Percentiles rank a stretch among this genome's conserved stretches.
Conservation (phyloP, 2,113 vertebrate genomes). For the Elachura formosa region DNA sequence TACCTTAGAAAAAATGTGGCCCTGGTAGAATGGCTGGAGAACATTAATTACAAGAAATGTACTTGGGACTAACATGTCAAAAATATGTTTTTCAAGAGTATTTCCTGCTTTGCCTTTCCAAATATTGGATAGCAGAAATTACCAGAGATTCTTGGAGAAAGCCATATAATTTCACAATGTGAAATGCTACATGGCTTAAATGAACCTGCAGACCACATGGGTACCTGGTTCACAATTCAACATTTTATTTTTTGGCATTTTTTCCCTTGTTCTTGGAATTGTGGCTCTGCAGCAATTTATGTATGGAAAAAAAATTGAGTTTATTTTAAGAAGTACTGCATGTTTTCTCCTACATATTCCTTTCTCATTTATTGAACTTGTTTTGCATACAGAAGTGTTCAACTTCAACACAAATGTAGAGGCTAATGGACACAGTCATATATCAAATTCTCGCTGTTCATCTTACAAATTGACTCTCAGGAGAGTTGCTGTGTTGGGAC, state of each 20-base stretch:
- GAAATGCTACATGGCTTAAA: not conserved
- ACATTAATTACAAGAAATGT: not conserved
- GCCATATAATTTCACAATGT: not conserved
- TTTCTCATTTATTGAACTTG: not conserved
- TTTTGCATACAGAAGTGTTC: not conserved
- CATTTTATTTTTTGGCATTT: not conserved
- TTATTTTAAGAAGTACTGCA: not conserved
- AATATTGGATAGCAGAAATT: not conserved
- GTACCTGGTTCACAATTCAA: not conserved
- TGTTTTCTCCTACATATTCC: not conserved
- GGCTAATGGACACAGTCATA: not conserved
- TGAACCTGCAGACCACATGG: not conserved
- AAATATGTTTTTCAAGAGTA: not conserved
- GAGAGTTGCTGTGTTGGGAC: not conserved
- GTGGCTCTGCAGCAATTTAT: not conserved
- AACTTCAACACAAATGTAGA: not conserved
- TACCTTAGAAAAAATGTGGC: not conserved
- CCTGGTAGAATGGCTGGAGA: not conserved
- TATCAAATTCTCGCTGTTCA: not conserved
- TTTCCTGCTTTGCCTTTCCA: not conserved
- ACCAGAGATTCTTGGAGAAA: not conserved
- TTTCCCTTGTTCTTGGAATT: not conserved
- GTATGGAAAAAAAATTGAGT: not conserved
- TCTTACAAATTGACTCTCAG: not conserved
- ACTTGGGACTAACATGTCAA: not conserved